Conservation (phyloP, 2,888 invertebrate species). For the Spicauda simplicius region DNA sequence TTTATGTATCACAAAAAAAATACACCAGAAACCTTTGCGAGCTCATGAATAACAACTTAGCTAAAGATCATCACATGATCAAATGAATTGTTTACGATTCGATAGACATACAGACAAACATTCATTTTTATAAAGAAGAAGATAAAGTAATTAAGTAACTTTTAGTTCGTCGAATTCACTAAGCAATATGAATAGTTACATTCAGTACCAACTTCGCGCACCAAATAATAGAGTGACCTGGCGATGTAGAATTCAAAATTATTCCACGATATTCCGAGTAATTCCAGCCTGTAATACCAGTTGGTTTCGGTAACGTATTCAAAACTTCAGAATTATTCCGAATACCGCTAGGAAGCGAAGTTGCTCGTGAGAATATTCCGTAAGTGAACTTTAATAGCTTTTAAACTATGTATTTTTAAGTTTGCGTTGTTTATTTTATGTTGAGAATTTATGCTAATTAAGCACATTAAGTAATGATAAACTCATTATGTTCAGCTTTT, state of each 20-base stretch:
- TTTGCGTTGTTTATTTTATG: slow-evolving; percentile 13
- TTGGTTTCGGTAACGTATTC: slow-evolving; percentile 22
- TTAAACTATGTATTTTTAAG: slow-evolving; percentile 24
- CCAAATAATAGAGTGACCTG: slow-evolving; percentile 21
- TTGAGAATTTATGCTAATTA: slow-evolving; percentile 1
- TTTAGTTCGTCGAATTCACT: no score
- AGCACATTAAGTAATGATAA: background rate
- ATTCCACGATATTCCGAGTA: slow-evolving; percentile 10
- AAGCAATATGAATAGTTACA: slow-evolving; percentile 1
- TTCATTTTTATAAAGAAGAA: no score
- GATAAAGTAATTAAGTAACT: no score
- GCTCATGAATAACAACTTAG: no score
- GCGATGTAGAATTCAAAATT: slow-evolving; percentile 14
- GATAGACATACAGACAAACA: no score
- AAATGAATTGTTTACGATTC: no score
- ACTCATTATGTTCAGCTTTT: no score
- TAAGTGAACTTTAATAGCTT: slow-evolving; percentile 30
- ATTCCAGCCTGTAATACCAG: slow-evolving; percentile 20
- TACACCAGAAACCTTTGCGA: no score
- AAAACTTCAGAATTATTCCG: slow-evolving; percentile 34
- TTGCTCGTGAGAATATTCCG: slow-evolving; percentile 9
- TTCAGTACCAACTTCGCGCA: background rate
- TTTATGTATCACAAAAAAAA: no score
- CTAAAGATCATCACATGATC: no score
- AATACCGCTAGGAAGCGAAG: slow-evolving; percentile 14